Evolutionary conservation across 1,140 invertebrate species (phyloP), one percentile per base, ranked within the genome.

Genomic region (Galendromus occidentalis): DNA sequence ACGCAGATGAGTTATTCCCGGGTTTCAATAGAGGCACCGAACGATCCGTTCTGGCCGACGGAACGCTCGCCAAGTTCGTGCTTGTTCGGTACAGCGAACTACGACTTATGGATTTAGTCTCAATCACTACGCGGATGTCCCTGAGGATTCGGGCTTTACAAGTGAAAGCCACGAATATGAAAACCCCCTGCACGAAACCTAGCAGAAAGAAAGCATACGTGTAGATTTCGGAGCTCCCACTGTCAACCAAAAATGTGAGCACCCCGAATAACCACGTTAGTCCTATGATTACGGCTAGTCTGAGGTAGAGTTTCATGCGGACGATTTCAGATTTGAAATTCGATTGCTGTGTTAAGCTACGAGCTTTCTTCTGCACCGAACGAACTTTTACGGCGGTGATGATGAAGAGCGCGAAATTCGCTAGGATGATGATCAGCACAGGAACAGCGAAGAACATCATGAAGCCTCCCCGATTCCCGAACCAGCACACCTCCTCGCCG

Each of bases 231-330:
- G 67, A 39, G 33, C 33, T 25, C 17, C 51, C 51, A 25, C 51
- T 59, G 14, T 71, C 68, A 7, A 63, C 18, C 9, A 75, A 64
- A 2, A 72, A 69, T 7, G 76, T 73, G 0, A 77, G 29, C 44
- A 78, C 74, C 1, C 75, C 77, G 20, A 76, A 72, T 18, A 75
- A 69, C 79, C 79, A 80, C 0, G 77, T 76, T 12, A 79, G 51
- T 2, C 78, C 78, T 75, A 79, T 78, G 20, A 80, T 75, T 1
- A 75, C 67, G 7, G 74, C 75, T 6, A 80, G 69, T 64, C 78
- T 78, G 14, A 77, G 68, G 71, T 79, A 79, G 2, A 80, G 69
- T 42, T 73, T 70, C 18, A 79, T 70, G 1, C 73, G 70, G 4
- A 70, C 67, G 30, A 71, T 64, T 44, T 75, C 73, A 20, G 51